A percentile compares a stretch with the other conserved stretches of the same genome.
Conservation (phyloP, 2,113 vertebrate species). For the Pyrgilauda ruficollis region DNA sequence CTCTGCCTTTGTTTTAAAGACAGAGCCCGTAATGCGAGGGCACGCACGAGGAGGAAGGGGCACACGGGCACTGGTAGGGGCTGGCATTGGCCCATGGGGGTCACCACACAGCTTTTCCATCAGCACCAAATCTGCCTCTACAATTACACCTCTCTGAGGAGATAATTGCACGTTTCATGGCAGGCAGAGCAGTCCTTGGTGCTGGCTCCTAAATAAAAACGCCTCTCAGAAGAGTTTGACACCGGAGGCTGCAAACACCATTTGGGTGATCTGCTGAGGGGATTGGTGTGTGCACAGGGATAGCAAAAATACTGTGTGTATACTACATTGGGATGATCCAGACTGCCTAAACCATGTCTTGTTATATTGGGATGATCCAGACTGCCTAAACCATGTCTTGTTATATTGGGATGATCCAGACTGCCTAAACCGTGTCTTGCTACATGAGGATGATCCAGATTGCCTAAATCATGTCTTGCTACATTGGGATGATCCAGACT, state of each 20-base stretch:
- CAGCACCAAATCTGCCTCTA: background rate
- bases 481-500: no score
- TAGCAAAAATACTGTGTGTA: background rate
- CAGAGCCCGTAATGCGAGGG: fast-evolving
- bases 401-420: no score
- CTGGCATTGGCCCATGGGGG: fast-evolving
- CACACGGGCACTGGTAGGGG: fast-evolving
- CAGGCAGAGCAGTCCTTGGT: background rate
- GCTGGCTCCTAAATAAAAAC: background rate
- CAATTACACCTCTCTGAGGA: background rate
- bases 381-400: no score
- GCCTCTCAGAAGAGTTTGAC: background rate
- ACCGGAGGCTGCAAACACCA: background rate
- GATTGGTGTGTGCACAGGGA: background rate
- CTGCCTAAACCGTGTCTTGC: background rate
- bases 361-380: background rate
- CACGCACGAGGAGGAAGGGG: fast-evolving
- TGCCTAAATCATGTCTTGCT: no score
- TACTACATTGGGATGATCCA: background rate
- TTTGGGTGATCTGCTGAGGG: background rate
- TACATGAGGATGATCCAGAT: no score
- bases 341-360: background rate
- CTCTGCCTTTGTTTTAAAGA: background rate
- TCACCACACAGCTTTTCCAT: background rate
- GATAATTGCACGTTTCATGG: background rate